Conservation (phyloP, 2,888 invertebrate species). For the Drosophila lacicola region DNA sequence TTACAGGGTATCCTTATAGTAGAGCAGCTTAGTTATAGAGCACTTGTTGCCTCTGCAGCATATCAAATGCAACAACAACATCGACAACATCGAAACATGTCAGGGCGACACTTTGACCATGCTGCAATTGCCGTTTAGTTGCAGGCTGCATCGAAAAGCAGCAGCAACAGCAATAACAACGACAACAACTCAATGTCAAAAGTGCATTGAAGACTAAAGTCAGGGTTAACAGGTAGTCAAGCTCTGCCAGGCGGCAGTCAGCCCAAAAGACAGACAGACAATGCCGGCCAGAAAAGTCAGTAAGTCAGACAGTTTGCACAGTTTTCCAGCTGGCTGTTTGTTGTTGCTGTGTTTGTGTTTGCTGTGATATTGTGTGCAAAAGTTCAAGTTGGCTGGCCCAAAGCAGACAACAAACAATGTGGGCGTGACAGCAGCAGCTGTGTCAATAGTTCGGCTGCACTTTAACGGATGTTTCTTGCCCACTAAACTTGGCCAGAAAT, state of each 20-base stretch:
- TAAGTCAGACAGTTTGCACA: constrained; percentile 48
- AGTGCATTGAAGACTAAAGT: constrained; percentile 77
- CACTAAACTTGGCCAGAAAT: constrained; percentile 27
- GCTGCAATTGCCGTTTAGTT: constrained; percentile 58
- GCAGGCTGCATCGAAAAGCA: constrained; percentile 33
- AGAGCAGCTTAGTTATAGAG: neutral
- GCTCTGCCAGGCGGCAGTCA: constrained; percentile 5
- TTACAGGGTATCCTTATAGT: constrained; percentile 29
- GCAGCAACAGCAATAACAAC: constrained; percentile 32
- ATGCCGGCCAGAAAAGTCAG: constrained; percentile 32
- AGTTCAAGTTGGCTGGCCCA: constrained; percentile 55
- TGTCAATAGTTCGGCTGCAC: constrained; percentile 40
- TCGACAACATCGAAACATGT: constrained; percentile 64
- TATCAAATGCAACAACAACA: constrained; percentile 19
- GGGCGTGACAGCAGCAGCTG: constrained; percentile 45
- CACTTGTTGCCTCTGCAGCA: constrained; percentile 9
- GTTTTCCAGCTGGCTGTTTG: constrained; percentile 21
- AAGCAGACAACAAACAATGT: constrained; percentile 46
- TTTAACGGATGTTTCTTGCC: constrained; percentile 36
- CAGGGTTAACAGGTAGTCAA: constrained; percentile 67
- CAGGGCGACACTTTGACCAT: constrained; percentile 75
- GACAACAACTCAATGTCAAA: constrained; percentile 75
- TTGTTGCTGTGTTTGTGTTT: constrained; percentile 34
- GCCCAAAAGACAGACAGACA: constrained; percentile 20
- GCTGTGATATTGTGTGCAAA: constrained; percentile 50